phyloP scores from a whole-genome alignment of 2,888 invertebrate species.

The Antitype chi region DNA sequence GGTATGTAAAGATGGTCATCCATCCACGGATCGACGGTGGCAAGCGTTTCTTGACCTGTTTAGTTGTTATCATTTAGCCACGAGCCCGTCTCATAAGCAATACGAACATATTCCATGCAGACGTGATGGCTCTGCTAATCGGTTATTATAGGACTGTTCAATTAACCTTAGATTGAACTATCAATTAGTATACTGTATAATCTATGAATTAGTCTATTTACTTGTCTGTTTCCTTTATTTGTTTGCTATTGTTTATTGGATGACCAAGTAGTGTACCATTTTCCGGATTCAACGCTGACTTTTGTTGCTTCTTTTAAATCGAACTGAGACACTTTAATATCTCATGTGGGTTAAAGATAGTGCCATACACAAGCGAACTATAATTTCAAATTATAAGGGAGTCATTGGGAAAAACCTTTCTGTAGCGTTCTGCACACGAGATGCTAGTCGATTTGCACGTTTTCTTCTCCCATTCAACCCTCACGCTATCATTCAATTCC shows the following conservation, averaged over 20 bases:
- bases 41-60: too few species aligned
- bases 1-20: too few species aligned
- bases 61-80: background rate
- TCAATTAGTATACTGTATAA: slow-evolving; percentile 17
- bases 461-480: too few species aligned
- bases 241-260: slow-evolving; percentile 4
- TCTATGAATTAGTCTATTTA: background rate
- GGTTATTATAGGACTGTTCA: slow-evolving; percentile 22
- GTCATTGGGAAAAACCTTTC: background rate
- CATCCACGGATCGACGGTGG: too few species aligned
- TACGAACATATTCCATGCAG: background rate
- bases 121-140: slow-evolving; percentile 27
- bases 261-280: background rate
- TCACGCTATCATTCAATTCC: too few species aligned
- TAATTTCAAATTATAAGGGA: background rate
- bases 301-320: background rate
- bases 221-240: background rate
- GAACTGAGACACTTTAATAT: background rate
- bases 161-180: slow-evolving; percentile 31
- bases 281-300: too few species aligned
- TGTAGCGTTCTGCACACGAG: background rate
- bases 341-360: too few species aligned
- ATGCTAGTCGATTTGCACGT: background rate
- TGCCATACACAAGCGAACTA: too few species aligned
- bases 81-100: background rate